These are phyloP conservation scores for Melanophora roralis DNA, from an alignment of 2,888 invertebrate species.

Conservation along the genomic window DNA sequence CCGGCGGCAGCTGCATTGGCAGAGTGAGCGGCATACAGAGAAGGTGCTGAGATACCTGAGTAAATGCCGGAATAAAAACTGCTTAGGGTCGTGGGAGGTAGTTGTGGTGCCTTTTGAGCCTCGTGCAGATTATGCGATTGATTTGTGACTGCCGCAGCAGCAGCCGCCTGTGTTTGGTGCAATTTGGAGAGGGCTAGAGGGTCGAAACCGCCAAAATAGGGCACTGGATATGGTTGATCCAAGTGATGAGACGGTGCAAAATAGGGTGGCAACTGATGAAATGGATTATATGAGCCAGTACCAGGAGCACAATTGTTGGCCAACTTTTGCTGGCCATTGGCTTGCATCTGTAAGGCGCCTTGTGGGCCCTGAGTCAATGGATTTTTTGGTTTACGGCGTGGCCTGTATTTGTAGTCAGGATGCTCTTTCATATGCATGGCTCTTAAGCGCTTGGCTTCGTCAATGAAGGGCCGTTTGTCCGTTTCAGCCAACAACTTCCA, in stretches of 20 bases:
- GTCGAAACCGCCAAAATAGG: conserved; percentile 77
- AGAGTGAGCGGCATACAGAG: conserved; percentile 76
- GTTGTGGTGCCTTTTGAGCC: conserved; percentile 75
- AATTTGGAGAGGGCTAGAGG: conserved; percentile 76
- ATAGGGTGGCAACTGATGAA: conserved; percentile 84
- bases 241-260: conserved; percentile 86
- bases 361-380: conserved; percentile 79
- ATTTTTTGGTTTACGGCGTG: conserved; percentile 89
- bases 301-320: conserved; percentile 66
- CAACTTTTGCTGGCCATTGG: conserved; percentile 72
- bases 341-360: conserved; percentile 71
- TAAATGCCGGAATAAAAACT: conserved; percentile 77
- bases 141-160: conserved; percentile 74
- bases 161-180: conserved; percentile 75
- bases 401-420: conserved; percentile 93
- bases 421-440: conserved; percentile 94
- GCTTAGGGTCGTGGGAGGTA: conserved; percentile 75
- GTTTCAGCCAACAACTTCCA: conserved; percentile 93
- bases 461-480: conserved; percentile 95
- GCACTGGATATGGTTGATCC: conserved; percentile 79
- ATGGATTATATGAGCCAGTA: conserved; percentile 80
- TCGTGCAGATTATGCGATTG: conserved; percentile 73
- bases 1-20: conserved; percentile 74
- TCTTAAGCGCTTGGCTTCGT: conserved; percentile 93
- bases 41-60: conserved; percentile 76